A percentile compares a stretch with the other conserved stretches of the same genome.
Conservation (phyloP, 2,113 vertebrate genomes). For the Clarias magur region DNA sequence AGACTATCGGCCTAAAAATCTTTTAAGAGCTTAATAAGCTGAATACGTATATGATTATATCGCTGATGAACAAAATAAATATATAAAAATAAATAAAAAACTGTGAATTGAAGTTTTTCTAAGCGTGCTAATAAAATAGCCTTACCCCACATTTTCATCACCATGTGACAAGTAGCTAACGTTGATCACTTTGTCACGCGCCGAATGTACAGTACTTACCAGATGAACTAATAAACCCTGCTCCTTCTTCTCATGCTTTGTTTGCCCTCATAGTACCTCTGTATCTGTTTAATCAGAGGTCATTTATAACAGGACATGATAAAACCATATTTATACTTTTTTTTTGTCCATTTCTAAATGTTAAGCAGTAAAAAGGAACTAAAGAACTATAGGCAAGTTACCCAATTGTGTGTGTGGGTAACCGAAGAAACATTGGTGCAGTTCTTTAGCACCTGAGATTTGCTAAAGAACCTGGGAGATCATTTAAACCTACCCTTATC, state of each 20-base stretch:
- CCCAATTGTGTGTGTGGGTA: background rate
- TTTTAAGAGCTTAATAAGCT: background rate
- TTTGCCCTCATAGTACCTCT: background rate
- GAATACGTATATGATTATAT: background rate
- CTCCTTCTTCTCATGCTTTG: background rate
- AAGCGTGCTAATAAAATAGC: background rate
- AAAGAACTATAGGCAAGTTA: background rate
- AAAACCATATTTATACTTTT: background rate
- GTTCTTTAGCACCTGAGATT: too few species aligned
- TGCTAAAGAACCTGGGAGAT: background rate
- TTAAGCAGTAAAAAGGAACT: background rate
- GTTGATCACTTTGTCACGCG: background rate
- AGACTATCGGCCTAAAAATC: background rate
- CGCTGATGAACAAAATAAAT: background rate
- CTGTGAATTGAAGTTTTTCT: background rate
- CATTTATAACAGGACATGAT: background rate
- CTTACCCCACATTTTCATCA: background rate
- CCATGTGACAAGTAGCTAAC: background rate
- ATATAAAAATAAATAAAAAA: background rate
- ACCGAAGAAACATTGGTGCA: background rate
- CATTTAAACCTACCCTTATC: background rate
- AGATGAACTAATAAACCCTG: background rate
- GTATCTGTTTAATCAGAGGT: background rate
- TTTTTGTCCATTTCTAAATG: background rate
- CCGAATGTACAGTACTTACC: background rate